Percentiles rank a stretch among this genome's conserved stretches.
phyloP scores from a whole-genome alignment of 2,888 invertebrate species.

The Agrotis segetum region DNA sequence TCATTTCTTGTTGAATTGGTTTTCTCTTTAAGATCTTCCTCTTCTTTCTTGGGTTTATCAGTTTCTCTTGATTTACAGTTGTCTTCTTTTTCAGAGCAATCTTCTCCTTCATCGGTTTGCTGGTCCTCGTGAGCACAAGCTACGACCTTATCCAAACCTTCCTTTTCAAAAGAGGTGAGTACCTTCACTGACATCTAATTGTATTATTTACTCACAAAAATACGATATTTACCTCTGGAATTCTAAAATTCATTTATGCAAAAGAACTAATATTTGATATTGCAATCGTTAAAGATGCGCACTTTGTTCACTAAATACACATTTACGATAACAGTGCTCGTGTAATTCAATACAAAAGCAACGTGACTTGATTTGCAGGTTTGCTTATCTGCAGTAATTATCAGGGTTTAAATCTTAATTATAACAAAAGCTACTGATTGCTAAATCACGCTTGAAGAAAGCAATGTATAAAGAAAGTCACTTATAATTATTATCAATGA shows the following conservation, averaged over 20 bases:
- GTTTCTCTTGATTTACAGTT: background rate
- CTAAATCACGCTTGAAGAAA: background rate
- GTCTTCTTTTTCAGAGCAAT: conserved; percentile 71
- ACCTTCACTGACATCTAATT: conserved; percentile 1
- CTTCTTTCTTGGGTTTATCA: background rate
- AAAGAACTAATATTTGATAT: conserved; percentile 5
- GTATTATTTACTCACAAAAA: background rate
- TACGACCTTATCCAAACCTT: conserved; percentile 74
- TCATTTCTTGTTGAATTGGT: background rate
- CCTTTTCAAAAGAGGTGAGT: conserved; percentile 70
- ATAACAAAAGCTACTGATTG: conserved; percentile 1
- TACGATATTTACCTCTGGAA: background rate
- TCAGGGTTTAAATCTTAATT: background rate
- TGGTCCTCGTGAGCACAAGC: conserved; percentile 71
- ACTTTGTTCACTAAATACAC: conserved; percentile 29
- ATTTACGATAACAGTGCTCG: conserved; percentile 39
- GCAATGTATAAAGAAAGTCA: background rate
- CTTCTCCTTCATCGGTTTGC: conserved; percentile 71
- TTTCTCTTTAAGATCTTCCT: background rate
- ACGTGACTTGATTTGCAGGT: conserved; percentile 33
- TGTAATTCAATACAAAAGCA: conserved; percentile 24
- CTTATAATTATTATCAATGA: background rate
- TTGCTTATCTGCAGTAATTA: conserved; percentile 16
- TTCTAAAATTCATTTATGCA: background rate
- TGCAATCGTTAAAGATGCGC: conserved; percentile 2